Base-by-base conservation (phyloP, 2,113 vertebrate genomes). In the Argyrosomus japonicus region DNA sequence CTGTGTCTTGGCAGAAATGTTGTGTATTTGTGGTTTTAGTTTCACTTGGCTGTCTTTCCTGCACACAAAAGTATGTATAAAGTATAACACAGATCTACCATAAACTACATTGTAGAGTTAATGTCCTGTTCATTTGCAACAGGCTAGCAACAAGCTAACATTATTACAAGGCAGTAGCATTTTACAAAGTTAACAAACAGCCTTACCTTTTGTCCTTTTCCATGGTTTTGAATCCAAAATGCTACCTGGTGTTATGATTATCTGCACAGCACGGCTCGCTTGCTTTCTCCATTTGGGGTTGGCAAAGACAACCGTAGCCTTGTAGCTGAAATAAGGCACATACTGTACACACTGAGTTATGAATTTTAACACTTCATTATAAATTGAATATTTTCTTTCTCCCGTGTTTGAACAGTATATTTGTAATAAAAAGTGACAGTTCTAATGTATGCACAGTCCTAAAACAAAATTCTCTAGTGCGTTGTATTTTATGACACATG, bases 401-500 rank as follows among this genome's bases (percentile, higher is more conserved):
- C 50, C 9, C 13, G 10, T 27, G 15, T n/a, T 50, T 73, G 21
- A 65, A 25, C 68, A 17, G 32, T 23, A 60, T 21, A 18, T 47
- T 54, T 7, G 27, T 5, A 43, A 47, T 32, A 9, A 50, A 47
- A 18, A 36, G 21, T 19, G 61, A 61, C 27, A 32, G 36, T 15
- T 21, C 21, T 45, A 54, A 27, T 74, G 43, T 74, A 43, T 57
- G 2, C 51, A 58, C 12, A 29, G 27, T n/a, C 25, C 21, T 43
- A 43, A 79, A 87, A 83, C 21, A 6, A 47, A 72, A 21, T 43
- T 48, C 36, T 57, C 53, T 11, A 6, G 19, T 11, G 75, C n/a
- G 53, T 45, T 77, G 57, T 54, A 57, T 53, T 79, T 79, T 57
- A 36, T 65, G 73, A 82, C 73, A 80, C 63, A 54, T 63, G 53